phyloP scores from a whole-genome alignment of 2,797 vertebrate genomes.

The Megaceryle alcyon region DNA sequence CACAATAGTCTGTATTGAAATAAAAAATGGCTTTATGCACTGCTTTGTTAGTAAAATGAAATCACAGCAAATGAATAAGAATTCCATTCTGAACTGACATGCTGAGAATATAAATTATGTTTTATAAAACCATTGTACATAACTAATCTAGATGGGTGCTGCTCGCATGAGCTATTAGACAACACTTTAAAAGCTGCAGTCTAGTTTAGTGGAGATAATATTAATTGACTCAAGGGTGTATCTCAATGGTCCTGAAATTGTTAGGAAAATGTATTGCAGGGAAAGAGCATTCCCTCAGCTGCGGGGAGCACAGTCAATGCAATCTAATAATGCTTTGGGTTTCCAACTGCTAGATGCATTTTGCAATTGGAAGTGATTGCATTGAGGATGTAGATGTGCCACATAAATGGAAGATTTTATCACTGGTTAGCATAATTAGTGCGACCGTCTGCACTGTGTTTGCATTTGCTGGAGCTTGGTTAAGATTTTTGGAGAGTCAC shows the following conservation, averaged over 20 bases:
- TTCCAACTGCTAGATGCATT: conserved; percentile 59
- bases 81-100: conserved; percentile 13
- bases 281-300: conserved; percentile 48
- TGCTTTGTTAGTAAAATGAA: conserved; percentile 47
- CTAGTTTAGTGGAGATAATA: conserved; percentile 69
- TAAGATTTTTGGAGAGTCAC: conserved; percentile 26
- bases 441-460: not conserved
- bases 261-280: conserved; percentile 56
- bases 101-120: conserved; percentile 65
- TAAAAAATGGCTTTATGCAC: not conserved
- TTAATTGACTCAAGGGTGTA: conserved; percentile 72
- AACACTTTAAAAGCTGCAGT: conserved; percentile 64
- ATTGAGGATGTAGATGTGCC: conserved; percentile 34
- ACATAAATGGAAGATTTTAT: conserved; percentile 64
- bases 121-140: conserved; percentile 14
- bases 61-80: conserved; percentile 35
- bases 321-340: conserved; percentile 46
- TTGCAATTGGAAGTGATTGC: conserved; percentile 46
- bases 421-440: conserved; percentile 64
- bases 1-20: not conserved
- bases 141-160: conserved; percentile 31
- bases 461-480: conserved; percentile 45
- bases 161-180: conserved; percentile 43
- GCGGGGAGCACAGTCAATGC: conserved; percentile 28
- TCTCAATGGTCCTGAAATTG: conserved; percentile 64